phyloP scores from a whole-genome alignment of 2,797 vertebrate species.

The Echiichthys vipera region DNA sequence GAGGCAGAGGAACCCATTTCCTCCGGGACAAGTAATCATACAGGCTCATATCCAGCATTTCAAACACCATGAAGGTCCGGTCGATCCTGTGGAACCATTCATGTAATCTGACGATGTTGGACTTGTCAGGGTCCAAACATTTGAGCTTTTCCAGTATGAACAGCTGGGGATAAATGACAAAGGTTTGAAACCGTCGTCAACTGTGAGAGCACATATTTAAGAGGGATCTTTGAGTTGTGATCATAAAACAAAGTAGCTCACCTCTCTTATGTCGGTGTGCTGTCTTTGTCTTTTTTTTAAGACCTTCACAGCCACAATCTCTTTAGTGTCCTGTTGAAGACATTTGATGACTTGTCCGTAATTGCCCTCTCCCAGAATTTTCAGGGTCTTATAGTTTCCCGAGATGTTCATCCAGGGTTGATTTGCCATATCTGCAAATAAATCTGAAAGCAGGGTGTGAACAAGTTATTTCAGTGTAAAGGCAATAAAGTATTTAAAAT shows the following conservation, averaged over 20 bases:
- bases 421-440: not conserved
- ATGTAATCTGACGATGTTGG: not conserved
- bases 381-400: not conserved
- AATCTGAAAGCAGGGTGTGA: not conserved
- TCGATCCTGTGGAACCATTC: not conserved
- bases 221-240: not conserved
- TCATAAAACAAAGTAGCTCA: not conserved
- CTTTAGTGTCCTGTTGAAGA: not conserved
- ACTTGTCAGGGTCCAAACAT: constrained; percentile 2
- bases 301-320: constrained; percentile 16
- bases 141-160: not conserved
- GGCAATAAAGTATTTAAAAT: too few relatives aligned
- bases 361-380: not conserved
- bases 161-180: not conserved
- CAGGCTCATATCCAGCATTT: constrained; percentile 17
- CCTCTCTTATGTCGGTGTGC: not conserved
- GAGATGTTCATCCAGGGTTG: not conserved
- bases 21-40: not conserved
- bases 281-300: not conserved
- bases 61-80: constrained; percentile 3
- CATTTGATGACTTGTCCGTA: not conserved
- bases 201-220: not conserved
- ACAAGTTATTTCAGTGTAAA: not conserved
- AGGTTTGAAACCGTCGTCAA: not conserved
- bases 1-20: not conserved